Conservation (phyloP, 1,140 invertebrate genomes). For the Mycetomoellerius zeteki region DNA sequence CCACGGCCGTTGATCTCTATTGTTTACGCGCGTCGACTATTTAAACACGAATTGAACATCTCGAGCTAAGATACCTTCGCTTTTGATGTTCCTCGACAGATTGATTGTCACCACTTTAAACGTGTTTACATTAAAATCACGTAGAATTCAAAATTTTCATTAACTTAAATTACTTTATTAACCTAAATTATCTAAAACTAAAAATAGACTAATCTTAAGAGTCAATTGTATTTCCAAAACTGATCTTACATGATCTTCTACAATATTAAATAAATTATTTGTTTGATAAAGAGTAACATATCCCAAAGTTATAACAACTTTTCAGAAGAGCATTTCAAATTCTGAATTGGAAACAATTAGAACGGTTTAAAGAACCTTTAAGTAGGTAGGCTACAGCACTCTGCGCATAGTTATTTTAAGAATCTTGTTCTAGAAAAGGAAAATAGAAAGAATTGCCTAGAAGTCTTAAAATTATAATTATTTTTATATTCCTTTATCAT, state of each 20-base stretch:
- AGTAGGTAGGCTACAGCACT: too few species aligned
- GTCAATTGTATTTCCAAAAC: too few species aligned
- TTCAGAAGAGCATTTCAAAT: too few species aligned
- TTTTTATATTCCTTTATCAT: too few species aligned
- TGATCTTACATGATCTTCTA: neutral
- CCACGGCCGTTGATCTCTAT: conserved; percentile 54
- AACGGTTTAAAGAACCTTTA: too few species aligned
- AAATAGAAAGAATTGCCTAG: too few species aligned
- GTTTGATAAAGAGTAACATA: too few species aligned
- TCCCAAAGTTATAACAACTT: too few species aligned
- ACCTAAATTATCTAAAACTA: neutral
- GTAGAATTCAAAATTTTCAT: neutral
- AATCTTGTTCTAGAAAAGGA: too few species aligned
- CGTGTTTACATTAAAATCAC: neutral
- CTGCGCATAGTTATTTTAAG: too few species aligned
- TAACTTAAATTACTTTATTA: neutral
- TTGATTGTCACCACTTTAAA: neutral
- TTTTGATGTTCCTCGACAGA: neutral
- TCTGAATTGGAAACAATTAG: too few species aligned
- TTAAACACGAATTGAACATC: conserved; percentile 52
- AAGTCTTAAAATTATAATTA: too few species aligned
- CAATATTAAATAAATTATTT: neutral
- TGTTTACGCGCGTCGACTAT: conserved; percentile 48
- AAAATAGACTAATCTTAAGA: neutral
- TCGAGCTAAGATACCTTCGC: conserved; percentile 28